phyloP scores from a whole-genome alignment of 2,888 invertebrate species.

The Acanthopleura granulata region DNA sequence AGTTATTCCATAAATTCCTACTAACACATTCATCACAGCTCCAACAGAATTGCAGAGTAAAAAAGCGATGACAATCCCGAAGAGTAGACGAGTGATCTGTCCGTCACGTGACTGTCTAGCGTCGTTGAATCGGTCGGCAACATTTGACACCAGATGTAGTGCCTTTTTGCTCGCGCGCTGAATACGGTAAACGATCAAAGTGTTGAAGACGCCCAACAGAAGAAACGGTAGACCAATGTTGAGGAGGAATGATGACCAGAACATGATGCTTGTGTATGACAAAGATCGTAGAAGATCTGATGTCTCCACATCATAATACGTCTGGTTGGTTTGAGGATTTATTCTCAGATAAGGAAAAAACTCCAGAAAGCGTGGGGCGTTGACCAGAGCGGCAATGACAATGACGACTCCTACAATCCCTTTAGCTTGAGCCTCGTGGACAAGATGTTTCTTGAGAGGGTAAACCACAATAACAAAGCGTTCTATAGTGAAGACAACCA shows the following conservation, averaged over 20 bases:
- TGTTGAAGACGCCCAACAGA: neutral
- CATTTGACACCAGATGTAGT: neutral
- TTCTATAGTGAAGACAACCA: neutral
- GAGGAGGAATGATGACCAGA: neutral
- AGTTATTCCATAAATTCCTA: neutral
- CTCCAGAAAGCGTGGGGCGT: neutral
- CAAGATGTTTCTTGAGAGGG: neutral
- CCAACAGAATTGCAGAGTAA: neutral
- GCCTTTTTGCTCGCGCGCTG: neutral
- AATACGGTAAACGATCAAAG: neutral
- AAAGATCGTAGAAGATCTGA: neutral
- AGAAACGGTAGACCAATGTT: neutral
- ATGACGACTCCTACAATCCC: neutral
- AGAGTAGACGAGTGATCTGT: slow-evolving; percentile 1
- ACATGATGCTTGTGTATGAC: neutral
- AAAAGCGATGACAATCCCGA: neutral
- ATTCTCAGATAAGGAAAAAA: neutral
- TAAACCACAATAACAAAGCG: neutral
- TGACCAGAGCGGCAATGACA: neutral
- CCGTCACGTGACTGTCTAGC: neutral
- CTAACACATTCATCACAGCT: neutral
- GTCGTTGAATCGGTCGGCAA: neutral
- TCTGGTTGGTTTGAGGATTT: neutral
- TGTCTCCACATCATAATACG: neutral
- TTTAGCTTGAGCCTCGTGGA: neutral